Conservation (phyloP, 2,113 vertebrate genomes). For the Mesocricetus auratus region DNA sequence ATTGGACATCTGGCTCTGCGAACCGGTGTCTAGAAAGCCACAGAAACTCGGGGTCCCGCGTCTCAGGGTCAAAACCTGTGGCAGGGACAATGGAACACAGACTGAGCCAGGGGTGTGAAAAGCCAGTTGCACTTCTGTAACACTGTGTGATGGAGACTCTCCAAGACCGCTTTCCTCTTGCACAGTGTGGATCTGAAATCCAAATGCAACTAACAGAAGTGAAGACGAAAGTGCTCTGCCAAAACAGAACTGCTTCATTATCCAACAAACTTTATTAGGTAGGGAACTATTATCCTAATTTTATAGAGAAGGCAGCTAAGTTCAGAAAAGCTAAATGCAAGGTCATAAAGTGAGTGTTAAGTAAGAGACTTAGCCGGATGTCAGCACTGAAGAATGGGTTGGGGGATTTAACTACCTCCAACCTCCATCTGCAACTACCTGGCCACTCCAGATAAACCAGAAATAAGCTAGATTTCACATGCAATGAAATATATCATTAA, state of each 20-base stretch:
- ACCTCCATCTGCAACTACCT: neutral
- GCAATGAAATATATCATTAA: neutral
- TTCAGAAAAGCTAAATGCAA: conserved; percentile 24
- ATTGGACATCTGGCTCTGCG: conserved; percentile 22
- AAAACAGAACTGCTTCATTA: conserved; percentile 17
- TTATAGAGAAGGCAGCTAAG: neutral
- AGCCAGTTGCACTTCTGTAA: neutral
- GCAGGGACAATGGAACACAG: neutral
- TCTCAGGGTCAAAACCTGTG: conserved; percentile 67
- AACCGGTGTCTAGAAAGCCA: conserved; percentile 89
- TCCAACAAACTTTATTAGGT: conserved; percentile 1
- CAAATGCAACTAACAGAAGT: neutral
- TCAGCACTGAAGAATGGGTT: neutral
- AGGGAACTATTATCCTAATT: neutral
- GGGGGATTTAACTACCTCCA: neutral
- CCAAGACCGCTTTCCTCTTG: neutral
- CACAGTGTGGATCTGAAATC: neutral
- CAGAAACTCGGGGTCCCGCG: conserved; percentile 84
- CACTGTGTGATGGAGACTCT: neutral
- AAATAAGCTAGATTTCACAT: neutral
- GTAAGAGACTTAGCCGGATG: neutral
- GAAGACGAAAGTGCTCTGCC: neutral
- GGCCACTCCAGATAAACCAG: neutral
- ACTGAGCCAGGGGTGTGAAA: neutral
- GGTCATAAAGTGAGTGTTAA: neutral